Base-by-base conservation (phyloP, 2,113 vertebrate genomes). In the Garra rufa region DNA sequence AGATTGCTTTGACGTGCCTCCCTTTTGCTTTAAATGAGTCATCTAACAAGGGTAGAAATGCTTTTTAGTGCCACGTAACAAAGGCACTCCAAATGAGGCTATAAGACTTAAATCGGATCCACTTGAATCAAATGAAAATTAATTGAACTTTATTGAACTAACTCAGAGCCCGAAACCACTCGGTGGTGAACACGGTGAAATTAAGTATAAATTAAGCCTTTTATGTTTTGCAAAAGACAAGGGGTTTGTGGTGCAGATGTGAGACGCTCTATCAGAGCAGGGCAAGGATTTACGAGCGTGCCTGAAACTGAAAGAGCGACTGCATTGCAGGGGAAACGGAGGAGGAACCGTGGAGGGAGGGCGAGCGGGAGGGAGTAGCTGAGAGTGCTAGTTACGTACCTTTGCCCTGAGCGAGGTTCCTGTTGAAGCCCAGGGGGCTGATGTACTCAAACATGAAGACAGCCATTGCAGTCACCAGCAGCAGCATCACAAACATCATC, bases 401-500 rank as follows among this genome's bases (percentile, higher is more conserved):
- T 98, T 95, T 97, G 78, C 98, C 98, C 94, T 96, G 95, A 70
- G 97, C 97, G 90, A 99, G 92, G 90, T 96, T 98, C 88, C 98
- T 94, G 95, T 99, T 99, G 86, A 99, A 99, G 82, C 98, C 98
- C 84, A 99, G 95, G 50, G 98, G 98, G 91, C 98, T 99, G 87
- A 99, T 97, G 92, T 98, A 99, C 89, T 99, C 98, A 86, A 99
- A 99, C 92, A 98, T 96, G 85, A 99, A 99, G 81, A 99, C 98
- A 61, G 98, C 98, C 89, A 99, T 96, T 90, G 98, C 98, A 0
- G 98, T 99, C 46, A 99, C 97, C 52, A 99, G 95, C 84, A 99
- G 95, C 90, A 99, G 94, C 97, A 99, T 98, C 74, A 99, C 98
- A 87, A 99, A 99, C 98, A 99, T 99, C 98, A 99, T 99, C 92